Conservation (phyloP, 1,140 invertebrate species). For the Drosophila rufa region DNA sequence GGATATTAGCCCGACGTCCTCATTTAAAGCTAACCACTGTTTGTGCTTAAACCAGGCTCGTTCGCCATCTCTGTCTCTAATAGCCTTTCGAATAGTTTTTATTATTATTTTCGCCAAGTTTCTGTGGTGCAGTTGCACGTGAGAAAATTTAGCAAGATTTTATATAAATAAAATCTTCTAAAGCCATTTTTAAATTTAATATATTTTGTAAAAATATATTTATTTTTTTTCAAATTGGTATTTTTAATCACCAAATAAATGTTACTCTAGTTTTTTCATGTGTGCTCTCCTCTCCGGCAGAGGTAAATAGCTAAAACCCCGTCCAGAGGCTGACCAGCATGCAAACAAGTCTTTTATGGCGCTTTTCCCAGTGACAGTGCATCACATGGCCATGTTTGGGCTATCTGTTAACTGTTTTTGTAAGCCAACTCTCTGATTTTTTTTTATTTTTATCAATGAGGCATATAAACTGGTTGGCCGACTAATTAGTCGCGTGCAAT, state of each 20-base stretch:
- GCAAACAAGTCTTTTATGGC: constrained; percentile 82
- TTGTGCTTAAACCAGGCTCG: constrained; percentile 17
- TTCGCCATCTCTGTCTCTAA: constrained; percentile 36
- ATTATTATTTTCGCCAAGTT: constrained; percentile 49
- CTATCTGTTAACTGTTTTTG: constrained; percentile 78
- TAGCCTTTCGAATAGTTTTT: constrained; percentile 56
- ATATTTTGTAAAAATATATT: background rate
- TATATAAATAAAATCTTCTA: background rate
- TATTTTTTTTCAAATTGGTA: background rate
- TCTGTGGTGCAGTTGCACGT: constrained; percentile 24
- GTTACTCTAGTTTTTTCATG: background rate
- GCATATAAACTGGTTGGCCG: constrained; percentile 53
- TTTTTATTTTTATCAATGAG: constrained; percentile 60
- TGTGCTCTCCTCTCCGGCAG: constrained; percentile 6
- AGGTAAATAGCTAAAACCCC: constrained; percentile 8
- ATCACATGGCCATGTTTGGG: constrained; percentile 81
- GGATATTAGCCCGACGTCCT: constrained; percentile 78
- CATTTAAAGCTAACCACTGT: constrained; percentile 60
- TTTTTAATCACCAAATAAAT: background rate
- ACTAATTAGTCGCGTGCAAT: constrained; percentile 67
- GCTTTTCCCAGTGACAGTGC: constrained; percentile 78
- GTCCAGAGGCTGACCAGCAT: constrained; percentile 51
- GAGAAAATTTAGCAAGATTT: background rate
- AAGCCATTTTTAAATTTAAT: background rate
- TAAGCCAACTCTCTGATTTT: constrained; percentile 50